phyloP scores from a whole-genome alignment of 2,113 vertebrate genomes.

The Murina feae region DNA sequence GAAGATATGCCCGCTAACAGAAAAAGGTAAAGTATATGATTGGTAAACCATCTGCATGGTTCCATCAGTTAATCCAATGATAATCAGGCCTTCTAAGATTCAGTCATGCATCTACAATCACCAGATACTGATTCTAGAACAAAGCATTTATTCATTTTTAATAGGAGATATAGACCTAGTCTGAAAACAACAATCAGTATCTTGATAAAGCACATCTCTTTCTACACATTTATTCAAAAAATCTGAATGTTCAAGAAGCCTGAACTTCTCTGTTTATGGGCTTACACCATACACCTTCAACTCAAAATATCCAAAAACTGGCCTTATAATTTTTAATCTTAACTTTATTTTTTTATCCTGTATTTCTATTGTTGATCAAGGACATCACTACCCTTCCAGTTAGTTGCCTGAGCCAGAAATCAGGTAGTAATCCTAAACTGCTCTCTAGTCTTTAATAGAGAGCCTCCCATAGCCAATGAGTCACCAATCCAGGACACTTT shows the following conservation, averaged over 20 bases:
- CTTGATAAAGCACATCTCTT: background rate
- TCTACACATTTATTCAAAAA: background rate
- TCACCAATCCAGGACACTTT: background rate
- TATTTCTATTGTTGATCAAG: background rate
- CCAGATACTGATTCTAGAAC: background rate
- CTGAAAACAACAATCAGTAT: background rate
- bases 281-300: background rate
- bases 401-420: conserved; percentile 1
- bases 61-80: background rate
- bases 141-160: conserved; percentile 1
- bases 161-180: background rate
- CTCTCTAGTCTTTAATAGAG: background rate
- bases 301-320: conserved; percentile 4
- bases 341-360: background rate
- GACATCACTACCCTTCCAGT: background rate
- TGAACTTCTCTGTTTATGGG: background rate
- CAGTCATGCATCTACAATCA: background rate
- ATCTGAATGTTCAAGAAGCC: background rate
- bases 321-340: background rate
- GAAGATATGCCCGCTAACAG: background rate
- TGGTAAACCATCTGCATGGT: background rate
- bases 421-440: background rate
- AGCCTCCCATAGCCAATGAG: background rate
- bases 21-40: background rate
- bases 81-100: background rate